A percentile compares a stretch with the other conserved stretches of the same genome.
Conservation (phyloP, 2,113 vertebrate genomes). For the Chionomys nivalis region DNA sequence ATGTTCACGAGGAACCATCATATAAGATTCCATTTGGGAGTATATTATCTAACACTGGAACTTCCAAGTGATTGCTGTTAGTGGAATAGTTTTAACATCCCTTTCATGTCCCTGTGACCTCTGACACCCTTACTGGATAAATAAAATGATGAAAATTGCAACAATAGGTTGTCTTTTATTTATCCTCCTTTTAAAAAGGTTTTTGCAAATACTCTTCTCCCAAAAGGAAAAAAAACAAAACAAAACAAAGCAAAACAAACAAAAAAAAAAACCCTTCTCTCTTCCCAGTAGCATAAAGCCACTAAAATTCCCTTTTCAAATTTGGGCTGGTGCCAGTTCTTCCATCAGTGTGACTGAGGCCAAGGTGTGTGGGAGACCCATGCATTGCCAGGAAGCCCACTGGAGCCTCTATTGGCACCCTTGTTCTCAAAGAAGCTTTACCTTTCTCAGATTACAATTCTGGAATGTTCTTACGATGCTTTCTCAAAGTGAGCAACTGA, state of each 20-base stretch:
- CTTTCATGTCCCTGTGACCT: background rate
- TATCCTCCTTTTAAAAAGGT: slow-evolving; percentile 17
- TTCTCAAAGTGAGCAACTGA: background rate
- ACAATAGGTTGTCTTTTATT: background rate
- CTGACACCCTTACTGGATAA: slow-evolving; percentile 13
- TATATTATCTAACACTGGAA: background rate
- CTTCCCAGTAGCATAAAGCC: background rate
- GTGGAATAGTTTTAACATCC: background rate
- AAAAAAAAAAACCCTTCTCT: background rate
- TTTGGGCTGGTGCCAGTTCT: background rate
- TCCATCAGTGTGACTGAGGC: background rate
- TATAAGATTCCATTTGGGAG: background rate
- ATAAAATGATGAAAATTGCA: slow-evolving; percentile 25
- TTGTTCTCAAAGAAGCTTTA: background rate
- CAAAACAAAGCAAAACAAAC: background rate
- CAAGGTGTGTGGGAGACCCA: background rate
- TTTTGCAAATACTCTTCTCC: background rate
- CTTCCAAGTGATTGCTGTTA: background rate
- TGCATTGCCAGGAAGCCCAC: slow-evolving; percentile 17
- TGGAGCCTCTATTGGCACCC: background rate
- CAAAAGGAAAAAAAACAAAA: background rate
- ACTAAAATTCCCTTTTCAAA: background rate
- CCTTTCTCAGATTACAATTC: slow-evolving; percentile 1
- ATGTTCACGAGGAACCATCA: background rate
- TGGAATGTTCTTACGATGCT: slow-evolving; percentile 26